Evolutionary conservation across 2,797 vertebrate genomes (phyloP), one percentile per base, ranked within the genome.

Genomic region (Danionella dracula): DNA sequence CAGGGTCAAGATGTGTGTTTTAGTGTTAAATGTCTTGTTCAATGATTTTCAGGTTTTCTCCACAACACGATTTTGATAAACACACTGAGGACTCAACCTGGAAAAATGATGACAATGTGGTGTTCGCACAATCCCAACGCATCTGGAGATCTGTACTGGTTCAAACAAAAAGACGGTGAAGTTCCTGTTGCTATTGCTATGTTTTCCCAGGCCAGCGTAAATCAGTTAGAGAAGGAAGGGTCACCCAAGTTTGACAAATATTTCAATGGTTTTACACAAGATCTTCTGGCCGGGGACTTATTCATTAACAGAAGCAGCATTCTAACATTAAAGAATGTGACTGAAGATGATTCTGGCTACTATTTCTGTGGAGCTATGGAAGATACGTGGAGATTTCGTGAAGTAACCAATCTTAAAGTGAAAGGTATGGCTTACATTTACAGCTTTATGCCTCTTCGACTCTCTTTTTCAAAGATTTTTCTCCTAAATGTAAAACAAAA

Each of bases 211-310:
- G 55, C 19, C 0, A 13, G 37, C 21, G 44, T 20, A 9, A 19
- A 3, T 37, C 0, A 27, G 6, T 6, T 27, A 6, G 3, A 3
- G 3, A 27, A 27, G 23, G 0, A 29, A 34, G 1, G 2, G 0
- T 4, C 5, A 1, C 42, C 8, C 19, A 31, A 17, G n/a, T n/a
- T n/a, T n/a, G n/a, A n/a, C n/a, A 32, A 3, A 1, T 54, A 54
- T 54, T 37, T 2, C 2, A 45, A 13, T 9, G 9, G 1, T 17
- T 65, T 55, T 6, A 35, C 62, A 45, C 12, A n/a, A 54, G 1
- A 55, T 0, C 19, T 10, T 1, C 4, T 65, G 4, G 20, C 6
- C 1, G 34, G 32, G 9, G 0, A 29, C 8, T 2, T 1, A 4
- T 16, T 9, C n/a, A n/a, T n/a, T 2, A 20, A 4, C 5, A 55